Evolutionary conservation across 92 coral and sea anemone species (phyloP), one percentile per base, ranked within the genome.

Genomic region (Zoanthus sansibaricus): DNA sequence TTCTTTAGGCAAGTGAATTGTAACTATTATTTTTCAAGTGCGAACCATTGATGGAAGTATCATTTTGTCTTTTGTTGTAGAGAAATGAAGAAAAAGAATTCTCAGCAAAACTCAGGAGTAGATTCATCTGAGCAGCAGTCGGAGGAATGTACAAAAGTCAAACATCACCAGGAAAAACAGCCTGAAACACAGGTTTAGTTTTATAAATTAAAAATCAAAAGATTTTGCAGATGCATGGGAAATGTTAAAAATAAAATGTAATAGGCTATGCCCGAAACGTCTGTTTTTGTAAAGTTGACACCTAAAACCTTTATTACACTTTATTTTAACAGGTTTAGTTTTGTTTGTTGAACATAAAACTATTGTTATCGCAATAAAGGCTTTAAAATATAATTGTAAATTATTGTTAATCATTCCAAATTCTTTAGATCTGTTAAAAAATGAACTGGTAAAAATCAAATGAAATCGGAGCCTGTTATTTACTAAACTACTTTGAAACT

Each of bases 51-150:
- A n/a, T 47, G 56, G 32, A 11, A 2, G 72, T 20, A 32, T 1
- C 7, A 3, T 67, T 12, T 14, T 67, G 20, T 74, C 7, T 20
- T 20, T 71, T 76, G 25, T 78, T n/a, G 9, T 33, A 78, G 83
- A 56, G 82, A 79, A 52, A 18, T 54, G 76, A 89, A 31, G 69
- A 54, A 44, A 58, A 71, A 82, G 15, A 74, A 83, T 72, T 21
- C 88, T 55, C 75, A 83, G 72, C 9, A 72, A 20, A 13, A 30
- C 12, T 5, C 72, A 9, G 83, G 45, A 37, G 69, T 14, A 51
- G 83, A 78, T 4, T 46, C 15, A 42, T 45, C 32, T 30, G 83
- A 78, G 32, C 83, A 14, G 51, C 51, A 42, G 16, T 3, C 1
- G 9, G 83, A 78, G 21, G 83, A 78, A 37, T 56, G 71, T n/a